phyloP scores from a whole-genome alignment of 2,888 invertebrate genomes.

The Thymelicus acteon region DNA sequence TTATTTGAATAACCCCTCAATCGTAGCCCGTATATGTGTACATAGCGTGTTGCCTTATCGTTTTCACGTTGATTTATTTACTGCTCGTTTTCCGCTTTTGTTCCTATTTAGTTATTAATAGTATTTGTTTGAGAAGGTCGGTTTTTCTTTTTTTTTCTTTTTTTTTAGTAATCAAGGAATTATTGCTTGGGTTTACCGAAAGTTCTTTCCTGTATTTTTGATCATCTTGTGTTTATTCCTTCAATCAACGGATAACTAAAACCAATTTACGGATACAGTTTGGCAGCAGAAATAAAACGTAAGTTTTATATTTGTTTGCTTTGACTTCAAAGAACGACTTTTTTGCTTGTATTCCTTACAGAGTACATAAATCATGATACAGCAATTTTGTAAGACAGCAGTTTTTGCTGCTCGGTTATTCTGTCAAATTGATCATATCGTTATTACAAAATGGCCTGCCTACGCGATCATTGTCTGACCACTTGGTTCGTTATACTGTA shows the following conservation, averaged over 20 bases:
- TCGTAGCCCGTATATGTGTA: constrained; percentile 12
- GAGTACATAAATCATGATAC: constrained; percentile 12
- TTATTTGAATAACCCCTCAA: constrained; percentile 34
- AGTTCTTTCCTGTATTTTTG: background rate
- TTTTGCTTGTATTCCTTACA: background rate
- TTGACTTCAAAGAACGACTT: background rate
- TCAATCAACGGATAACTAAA: background rate
- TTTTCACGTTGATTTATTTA: constrained; percentile 33
- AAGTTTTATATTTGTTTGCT: background rate
- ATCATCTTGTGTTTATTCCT: background rate
- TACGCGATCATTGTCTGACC: constrained; percentile 50
- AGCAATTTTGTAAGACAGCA: constrained; percentile 21
- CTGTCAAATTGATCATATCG: constrained; percentile 53
- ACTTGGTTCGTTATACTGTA: constrained; percentile 12
- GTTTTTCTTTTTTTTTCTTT: background rate
- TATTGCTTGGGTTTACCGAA: no score
- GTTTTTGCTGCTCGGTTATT: constrained; percentile 46
- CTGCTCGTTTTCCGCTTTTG: constrained; percentile 22
- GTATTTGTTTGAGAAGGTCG: background rate
- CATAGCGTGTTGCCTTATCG: constrained; percentile 14
- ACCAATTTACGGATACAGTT: background rate
- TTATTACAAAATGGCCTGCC: constrained; percentile 54
- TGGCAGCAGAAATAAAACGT: background rate
- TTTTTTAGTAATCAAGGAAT: no score
- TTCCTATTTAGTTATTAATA: constrained; percentile 16